Evolutionary conservation across 2,113 vertebrate species (phyloP).

Genomic region (Notothenia rossii): DNA sequence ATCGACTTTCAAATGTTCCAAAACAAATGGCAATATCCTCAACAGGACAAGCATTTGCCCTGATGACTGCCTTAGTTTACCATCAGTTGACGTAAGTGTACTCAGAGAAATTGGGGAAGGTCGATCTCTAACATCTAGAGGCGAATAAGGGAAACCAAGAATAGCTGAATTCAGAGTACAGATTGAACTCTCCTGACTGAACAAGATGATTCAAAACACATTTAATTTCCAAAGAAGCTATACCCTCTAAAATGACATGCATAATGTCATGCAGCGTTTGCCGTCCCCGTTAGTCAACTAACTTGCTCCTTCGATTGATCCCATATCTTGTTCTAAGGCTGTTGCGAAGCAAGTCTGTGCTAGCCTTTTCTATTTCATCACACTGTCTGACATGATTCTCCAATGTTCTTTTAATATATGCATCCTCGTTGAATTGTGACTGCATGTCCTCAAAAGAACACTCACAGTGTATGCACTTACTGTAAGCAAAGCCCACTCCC

Average conservation of each 20-base stretch:
- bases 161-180: constrained; percentile 37
- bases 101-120: constrained; percentile 31
- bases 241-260: constrained; percentile 39
- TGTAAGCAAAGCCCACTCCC: constrained; percentile 3
- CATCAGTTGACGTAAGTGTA: constrained; percentile 30
- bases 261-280: constrained; percentile 30
- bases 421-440: constrained; percentile 42
- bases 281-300: too few species aligned
- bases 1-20: constrained; percentile 29
- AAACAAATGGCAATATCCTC: constrained; percentile 47
- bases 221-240: constrained; percentile 32
- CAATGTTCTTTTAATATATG: constrained; percentile 38
- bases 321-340: constrained; percentile 14
- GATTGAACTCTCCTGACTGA: constrained; percentile 6
- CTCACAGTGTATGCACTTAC: constrained; percentile 25
- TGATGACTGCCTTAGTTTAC: constrained; percentile 40
- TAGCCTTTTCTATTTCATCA: constrained; percentile 29
- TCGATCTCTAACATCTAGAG: constrained; percentile 32
- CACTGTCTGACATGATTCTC: constrained; percentile 19
- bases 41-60: constrained; percentile 27
- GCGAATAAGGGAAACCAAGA: constrained; percentile 45
- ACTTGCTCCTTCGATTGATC: constrained; percentile 27
- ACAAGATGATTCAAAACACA: constrained; percentile 33
- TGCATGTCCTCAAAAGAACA: constrained; percentile 40
- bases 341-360: constrained; percentile 9